Conservation (phyloP, 2,113 vertebrate genomes). For the Sakesphorus luctuosus region DNA sequence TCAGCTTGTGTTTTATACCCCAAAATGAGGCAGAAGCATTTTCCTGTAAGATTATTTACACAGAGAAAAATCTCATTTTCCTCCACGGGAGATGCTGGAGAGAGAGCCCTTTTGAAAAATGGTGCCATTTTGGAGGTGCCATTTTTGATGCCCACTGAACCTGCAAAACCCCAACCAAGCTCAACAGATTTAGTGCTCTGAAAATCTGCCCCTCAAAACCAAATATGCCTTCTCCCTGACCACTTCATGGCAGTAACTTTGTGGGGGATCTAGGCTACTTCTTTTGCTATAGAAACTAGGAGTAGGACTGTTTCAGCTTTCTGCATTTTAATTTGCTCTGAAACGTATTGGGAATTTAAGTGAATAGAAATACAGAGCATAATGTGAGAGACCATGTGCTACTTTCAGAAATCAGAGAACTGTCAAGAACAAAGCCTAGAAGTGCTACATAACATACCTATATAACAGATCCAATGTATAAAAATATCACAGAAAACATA, state of each 20-base stretch:
- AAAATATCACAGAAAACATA: background rate
- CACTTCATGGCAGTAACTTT: background rate
- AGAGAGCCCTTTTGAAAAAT: background rate
- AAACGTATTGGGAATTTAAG: background rate
- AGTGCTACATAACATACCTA: background rate
- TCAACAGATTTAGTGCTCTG: background rate
- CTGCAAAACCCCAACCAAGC: background rate
- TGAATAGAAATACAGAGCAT: background rate
- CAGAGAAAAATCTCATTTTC: background rate
- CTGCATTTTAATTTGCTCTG: background rate
- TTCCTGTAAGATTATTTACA: background rate
- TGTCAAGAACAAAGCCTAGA: background rate
- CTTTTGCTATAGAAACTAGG: background rate
- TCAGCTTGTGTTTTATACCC: background rate
- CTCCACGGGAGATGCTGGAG: background rate
- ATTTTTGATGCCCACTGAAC: background rate
- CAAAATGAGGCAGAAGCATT: background rate
- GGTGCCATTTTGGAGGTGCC: background rate
- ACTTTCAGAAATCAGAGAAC: background rate
- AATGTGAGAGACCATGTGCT: background rate
- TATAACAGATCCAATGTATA: background rate
- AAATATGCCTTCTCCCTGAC: background rate
- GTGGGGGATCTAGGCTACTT: background rate
- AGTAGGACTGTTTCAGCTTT: background rate
- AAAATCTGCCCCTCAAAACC: background rate